Conservation (phyloP, 1,140 invertebrate species). For the Conopomorpha cramerella region DNA sequence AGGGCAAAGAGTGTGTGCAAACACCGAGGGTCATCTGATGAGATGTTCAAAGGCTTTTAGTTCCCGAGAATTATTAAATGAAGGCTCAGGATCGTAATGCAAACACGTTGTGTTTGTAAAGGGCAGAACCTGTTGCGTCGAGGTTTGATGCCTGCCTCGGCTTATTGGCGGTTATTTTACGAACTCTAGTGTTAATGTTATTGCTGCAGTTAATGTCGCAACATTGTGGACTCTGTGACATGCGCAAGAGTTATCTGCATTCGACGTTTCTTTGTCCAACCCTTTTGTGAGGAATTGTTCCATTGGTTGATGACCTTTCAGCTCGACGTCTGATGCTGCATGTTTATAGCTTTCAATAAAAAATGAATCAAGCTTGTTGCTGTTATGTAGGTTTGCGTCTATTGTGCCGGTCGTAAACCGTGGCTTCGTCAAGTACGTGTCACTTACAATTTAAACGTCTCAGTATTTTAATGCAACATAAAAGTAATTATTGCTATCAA, state of each 20-base stretch:
- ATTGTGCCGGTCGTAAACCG: too few relatives aligned
- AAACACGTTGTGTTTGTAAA: slow-evolving; percentile 49
- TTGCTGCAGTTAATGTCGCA: slow-evolving; percentile 31
- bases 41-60: slow-evolving; percentile 61
- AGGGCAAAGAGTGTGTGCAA: slow-evolving; percentile 50
- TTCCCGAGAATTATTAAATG: slow-evolving; percentile 60
- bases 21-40: slow-evolving; percentile 57
- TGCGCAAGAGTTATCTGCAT: too few relatives aligned
- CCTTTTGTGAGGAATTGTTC: slow-evolving; percentile 16
- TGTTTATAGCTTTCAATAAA: not conserved
- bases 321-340: slow-evolving; percentile 1
- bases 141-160: slow-evolving; percentile 44
- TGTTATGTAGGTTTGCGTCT: too few relatives aligned
- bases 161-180: slow-evolving; percentile 57
- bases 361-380: too few relatives aligned
- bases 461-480: too few relatives aligned
- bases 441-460: too few relatives aligned
- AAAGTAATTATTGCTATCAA: too few relatives aligned
- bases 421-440: too few relatives aligned
- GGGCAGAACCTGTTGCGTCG: slow-evolving; percentile 54
- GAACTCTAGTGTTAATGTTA: slow-evolving; percentile 46
- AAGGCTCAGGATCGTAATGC: slow-evolving; percentile 57
- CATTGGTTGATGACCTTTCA: slow-evolving; percentile 13
- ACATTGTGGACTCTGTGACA: slow-evolving; percentile 25
- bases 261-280: not conserved